A percentile compares a stretch with the other conserved stretches of the same genome.
Evolutionary conservation across 1,140 invertebrate species (phyloP).

Genomic region (Heterodera schachtii): DNA sequence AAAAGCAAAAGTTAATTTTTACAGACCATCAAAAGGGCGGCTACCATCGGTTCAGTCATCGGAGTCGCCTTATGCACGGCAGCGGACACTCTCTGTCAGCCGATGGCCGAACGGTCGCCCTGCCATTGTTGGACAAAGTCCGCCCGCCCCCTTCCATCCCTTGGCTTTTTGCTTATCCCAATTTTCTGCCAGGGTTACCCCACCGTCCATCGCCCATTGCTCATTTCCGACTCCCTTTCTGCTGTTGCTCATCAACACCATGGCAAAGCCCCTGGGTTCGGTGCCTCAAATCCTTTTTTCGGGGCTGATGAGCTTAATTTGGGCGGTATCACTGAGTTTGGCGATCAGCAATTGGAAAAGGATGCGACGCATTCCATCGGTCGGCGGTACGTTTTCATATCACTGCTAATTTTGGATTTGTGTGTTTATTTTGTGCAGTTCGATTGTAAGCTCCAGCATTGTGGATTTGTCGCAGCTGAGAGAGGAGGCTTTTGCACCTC

Average conservation of each 20-base stretch:
- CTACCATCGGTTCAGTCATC: neutral
- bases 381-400: slow-evolving; percentile 1
- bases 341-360: neutral
- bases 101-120: neutral
- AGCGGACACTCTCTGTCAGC: neutral
- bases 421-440: slow-evolving; percentile 21
- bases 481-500: slow-evolving; percentile 32
- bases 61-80: slow-evolving; percentile 6
- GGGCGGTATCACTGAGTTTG: slow-evolving; percentile 14
- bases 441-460: slow-evolving; percentile 23
- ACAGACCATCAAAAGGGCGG: neutral
- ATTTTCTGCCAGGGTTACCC: no score
- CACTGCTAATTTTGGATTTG: neutral
- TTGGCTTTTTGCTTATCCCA: no score
- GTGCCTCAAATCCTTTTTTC: slow-evolving; percentile 33
- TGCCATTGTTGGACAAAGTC: neutral
- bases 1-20: neutral
- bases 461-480: slow-evolving; percentile 33
- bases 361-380: slow-evolving; percentile 14
- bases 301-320: slow-evolving; percentile 41
- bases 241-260: slow-evolving; percentile 24
- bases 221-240: slow-evolving; percentile 37
- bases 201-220: slow-evolving; percentile 13
- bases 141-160: no score
- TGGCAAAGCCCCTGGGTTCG: slow-evolving; percentile 2